phyloP scores from a whole-genome alignment of 2,797 vertebrate genomes.

The Gephyroberyx darwinii region DNA sequence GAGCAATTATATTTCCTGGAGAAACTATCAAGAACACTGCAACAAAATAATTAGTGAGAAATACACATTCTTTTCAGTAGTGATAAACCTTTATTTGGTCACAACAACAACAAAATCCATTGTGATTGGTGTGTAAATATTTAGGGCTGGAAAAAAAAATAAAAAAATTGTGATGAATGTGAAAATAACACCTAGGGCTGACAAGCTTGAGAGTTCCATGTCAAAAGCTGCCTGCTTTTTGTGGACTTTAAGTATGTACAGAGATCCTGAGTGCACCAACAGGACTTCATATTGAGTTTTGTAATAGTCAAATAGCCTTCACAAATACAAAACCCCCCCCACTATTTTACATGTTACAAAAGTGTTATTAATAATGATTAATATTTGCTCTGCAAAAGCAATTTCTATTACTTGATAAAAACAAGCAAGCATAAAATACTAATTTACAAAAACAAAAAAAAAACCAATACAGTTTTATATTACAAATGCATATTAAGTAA shows the following conservation, averaged over 20 bases:
- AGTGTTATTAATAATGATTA: constrained; percentile 12
- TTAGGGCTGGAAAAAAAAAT: constrained; percentile 2
- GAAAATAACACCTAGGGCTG: constrained; percentile 17
- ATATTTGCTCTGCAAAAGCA: constrained; percentile 53
- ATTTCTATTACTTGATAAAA: constrained; percentile 67
- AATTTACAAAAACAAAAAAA: constrained; percentile 62
- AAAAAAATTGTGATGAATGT: constrained; percentile 20
- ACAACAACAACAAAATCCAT: constrained; percentile 44
- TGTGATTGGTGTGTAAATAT: constrained; percentile 35
- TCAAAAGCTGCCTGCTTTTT: constrained; percentile 11
- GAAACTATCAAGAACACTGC: no score
- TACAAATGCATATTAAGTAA: constrained; percentile 64
- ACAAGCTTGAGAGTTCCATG: not conserved
- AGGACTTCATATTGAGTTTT: constrained; percentile 18
- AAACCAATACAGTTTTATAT: constrained; percentile 44
- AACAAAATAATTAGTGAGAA: not conserved
- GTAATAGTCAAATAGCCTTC: constrained; percentile 40
- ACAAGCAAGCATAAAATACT: constrained; percentile 33
- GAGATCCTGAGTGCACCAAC: constrained; percentile 14
- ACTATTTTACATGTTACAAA: constrained; percentile 67
- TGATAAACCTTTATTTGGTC: constrained; percentile 72
- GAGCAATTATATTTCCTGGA: no score
- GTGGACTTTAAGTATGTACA: constrained; percentile 21
- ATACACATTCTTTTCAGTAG: constrained; percentile 14
- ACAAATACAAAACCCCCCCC: constrained; percentile 24